Percentiles rank a stretch among this genome's conserved stretches.
These are phyloP conservation scores for Apis florea DNA, from an alignment of 1,140 invertebrate species.

Conservation along the genomic window DNA sequence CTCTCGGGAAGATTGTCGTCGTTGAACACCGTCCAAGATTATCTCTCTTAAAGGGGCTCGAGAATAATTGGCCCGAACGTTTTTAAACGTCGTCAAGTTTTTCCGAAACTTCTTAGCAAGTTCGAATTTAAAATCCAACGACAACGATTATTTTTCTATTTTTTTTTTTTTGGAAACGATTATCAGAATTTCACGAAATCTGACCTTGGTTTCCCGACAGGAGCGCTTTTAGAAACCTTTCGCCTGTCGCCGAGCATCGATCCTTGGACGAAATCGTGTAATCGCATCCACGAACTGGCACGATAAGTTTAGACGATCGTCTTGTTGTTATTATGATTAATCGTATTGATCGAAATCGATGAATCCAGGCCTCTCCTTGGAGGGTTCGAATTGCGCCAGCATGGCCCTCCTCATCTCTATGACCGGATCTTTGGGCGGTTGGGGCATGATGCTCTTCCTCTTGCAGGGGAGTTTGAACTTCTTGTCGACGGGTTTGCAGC, in stretches of 20 bases:
- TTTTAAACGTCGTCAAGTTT: background rate
- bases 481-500: slow-evolving; percentile 69
- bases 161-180: too few species aligned
- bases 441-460: slow-evolving; percentile 61
- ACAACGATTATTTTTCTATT: too few species aligned
- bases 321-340: too few species aligned
- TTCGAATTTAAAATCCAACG: too few species aligned
- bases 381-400: slow-evolving; percentile 52
- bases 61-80: background rate
- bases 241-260: too few species aligned
- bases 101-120: background rate
- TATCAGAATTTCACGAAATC: too few species aligned
- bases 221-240: too few species aligned
- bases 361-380: slow-evolving; percentile 59
- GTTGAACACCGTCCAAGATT: background rate
- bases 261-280: too few species aligned
- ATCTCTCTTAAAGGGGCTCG: background rate
- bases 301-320: too few species aligned
- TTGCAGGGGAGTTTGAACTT: slow-evolving; percentile 60
- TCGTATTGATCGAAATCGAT: slow-evolving; percentile 67
- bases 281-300: too few species aligned
- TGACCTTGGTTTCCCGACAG: too few species aligned
- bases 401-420: slow-evolving; percentile 54
- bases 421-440: slow-evolving; percentile 49
- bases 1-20: background rate